Base-by-base conservation (phyloP, 2,797 vertebrate genomes). In the Helicolenus hilgendorfi region DNA sequence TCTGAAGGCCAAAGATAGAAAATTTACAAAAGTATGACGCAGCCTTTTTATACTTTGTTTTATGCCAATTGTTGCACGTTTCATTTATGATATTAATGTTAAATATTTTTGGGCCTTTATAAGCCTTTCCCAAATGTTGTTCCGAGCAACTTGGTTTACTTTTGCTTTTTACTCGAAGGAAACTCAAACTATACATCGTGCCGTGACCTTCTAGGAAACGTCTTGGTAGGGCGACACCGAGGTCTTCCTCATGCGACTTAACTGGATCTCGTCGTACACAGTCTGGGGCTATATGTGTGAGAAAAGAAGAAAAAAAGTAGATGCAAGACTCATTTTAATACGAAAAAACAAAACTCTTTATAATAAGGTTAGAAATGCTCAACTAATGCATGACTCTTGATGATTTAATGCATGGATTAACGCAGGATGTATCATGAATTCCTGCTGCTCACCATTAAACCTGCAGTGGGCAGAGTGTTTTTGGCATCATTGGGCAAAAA, bases 231-330 rank as follows among this genome's bases (percentile, higher is more conserved):
- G 78, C 0, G 82, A 85, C 45, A 45, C 1, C 0, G 75, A 58
- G 0, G 1, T 0, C 7, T 33, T 63, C 72, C 7, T 82, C 27
- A 83, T 1, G 0, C 92, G 89, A 14, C 1, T 70, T 0, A 94
- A 7, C 80, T 92, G 81, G 68, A 96, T 89, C 88, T 80, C 9
- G 85, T 95, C 95, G 0, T 96, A 96, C 4, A 96, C 10, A 0
- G 92, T 93, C 14, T 81, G 41, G 1, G 87, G 62, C 91, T 95
- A 2, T 1, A 78, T 7, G 49, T n/a, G 22, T 1, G 10, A 38
- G 1, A 72, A 60, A 38, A 22, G 3, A 4, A 29, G 24, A 20
- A 64, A 71, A 7, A 53, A 64, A 31, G 9, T 9, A n/a, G 7
- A 59, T 7, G 5, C 8, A 31, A 75, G 18, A 18, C 33, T 15